Evolutionary conservation across 2,888 invertebrate species (phyloP), one percentile per base, ranked within the genome.

Genomic region (Drosophila stalkeri): DNA sequence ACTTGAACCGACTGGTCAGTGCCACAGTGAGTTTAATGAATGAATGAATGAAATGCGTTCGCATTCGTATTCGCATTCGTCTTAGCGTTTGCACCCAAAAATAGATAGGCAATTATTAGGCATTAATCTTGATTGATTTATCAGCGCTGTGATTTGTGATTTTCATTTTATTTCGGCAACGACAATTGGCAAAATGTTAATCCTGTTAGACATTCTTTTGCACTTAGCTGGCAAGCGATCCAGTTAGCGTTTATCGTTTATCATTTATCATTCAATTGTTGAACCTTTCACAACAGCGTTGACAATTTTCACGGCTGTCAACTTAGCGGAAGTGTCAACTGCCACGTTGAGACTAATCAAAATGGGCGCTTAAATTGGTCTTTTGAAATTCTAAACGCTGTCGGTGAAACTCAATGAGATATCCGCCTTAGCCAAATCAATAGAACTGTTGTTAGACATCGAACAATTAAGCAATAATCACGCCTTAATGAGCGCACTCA

Each of bases 291-390:
- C 87, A 85, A 75, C 85, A 84, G 64, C 80, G 71, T 77, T 76
- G 78, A 84, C 89, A 90, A 81, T 84, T 85, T 86, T 86, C 81
- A 91, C 86, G 82, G 77, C 79, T 91, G 91, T 89, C 89, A 86
- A 86, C 83, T 89, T 91, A 84, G 90, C 90, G 90, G 90, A 90
- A 91, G 91, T 90, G 81, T 79, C 88, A 87, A 84, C 64, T 62
- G 69, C 67, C 64, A 64, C 62, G 68, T 70, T 49, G 18, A 27
- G 59, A 49, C 62, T 69, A 63, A 69, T 69, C 66, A 74, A 57
- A 62, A 33, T 35, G 79, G 61, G 75, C 71, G 54, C 70, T 75
- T 54, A 54, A 70, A 65, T 64, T 57, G 56, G 52, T 37, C 70
- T 59, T 54, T 81, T 74, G 70, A 79, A 76, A 79, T 74, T 78